Evolutionary conservation across 1,140 invertebrate genomes (phyloP).

Genomic region (Drosophila varians): DNA sequence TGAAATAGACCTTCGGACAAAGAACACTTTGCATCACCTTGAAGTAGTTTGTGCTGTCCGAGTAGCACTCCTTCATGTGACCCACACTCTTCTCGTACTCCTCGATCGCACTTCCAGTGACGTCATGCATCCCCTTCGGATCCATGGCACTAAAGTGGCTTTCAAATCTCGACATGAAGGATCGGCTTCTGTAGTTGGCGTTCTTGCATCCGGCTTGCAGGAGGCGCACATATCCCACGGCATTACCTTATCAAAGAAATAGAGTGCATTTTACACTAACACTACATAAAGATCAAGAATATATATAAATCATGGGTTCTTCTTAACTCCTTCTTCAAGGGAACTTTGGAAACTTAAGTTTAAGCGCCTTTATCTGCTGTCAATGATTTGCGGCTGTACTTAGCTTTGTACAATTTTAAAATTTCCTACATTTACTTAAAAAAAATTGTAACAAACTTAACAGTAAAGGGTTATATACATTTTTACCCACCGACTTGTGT

Average conservation of each 20-base stretch:
- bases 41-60: constrained; percentile 97
- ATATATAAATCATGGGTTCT: too few species aligned
- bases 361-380: too few species aligned
- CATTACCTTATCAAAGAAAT: constrained; percentile 88
- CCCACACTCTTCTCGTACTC: constrained; percentile 64
- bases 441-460: too few species aligned
- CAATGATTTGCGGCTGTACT: too few species aligned
- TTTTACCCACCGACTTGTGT: constrained; percentile 92
- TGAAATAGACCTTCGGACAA: neutral
- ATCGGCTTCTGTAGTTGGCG: constrained; percentile 94
- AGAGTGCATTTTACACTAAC: neutral
- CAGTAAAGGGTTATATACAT: too few species aligned
- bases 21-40: constrained; percentile 85
- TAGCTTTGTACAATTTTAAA: too few species aligned
- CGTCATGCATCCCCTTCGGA: constrained; percentile 80
- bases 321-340: too few species aligned
- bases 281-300: too few species aligned
- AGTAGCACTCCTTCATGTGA: constrained; percentile 92
- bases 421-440: too few species aligned
- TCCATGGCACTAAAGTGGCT: constrained; percentile 84
- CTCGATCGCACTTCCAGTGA: constrained; percentile 72
- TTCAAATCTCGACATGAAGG: constrained; percentile 94
- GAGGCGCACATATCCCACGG: constrained; percentile 97
- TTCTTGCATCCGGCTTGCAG: constrained; percentile 97
- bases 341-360: too few species aligned